These are phyloP conservation scores for Acrocephalus scirpaceus DNA, from an alignment of 2,797 vertebrate species.

Conservation along the genomic window DNA sequence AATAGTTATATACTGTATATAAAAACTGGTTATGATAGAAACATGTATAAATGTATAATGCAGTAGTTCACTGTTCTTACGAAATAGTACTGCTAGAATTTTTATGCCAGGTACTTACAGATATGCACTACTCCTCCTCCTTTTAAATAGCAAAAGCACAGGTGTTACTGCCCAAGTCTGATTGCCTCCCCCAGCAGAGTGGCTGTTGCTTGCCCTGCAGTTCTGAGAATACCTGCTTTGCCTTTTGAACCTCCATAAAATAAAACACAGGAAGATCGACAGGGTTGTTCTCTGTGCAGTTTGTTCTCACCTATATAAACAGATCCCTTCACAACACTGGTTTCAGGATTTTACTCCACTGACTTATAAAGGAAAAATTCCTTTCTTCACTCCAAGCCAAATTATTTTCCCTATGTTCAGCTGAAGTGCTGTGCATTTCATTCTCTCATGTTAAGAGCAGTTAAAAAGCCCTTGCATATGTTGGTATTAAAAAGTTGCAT, in stretches of 20 bases:
- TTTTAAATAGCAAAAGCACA: conserved; percentile 3
- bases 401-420: background rate
- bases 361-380: background rate
- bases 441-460: background rate
- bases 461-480: background rate
- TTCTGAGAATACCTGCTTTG: conserved; percentile 36
- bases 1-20: conserved; percentile 77
- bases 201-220: conserved; percentile 33
- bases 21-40: conserved; percentile 57
- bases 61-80: conserved; percentile 69
- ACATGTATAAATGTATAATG: conserved; percentile 73
- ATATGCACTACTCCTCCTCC: conserved; percentile 53
- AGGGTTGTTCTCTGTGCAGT: background rate
- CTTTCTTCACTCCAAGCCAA: background rate
- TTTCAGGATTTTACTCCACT: background rate
- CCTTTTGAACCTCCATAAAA: conserved; percentile 51
- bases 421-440: background rate
- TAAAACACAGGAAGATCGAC: conserved; percentile 57
- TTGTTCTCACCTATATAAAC: background rate
- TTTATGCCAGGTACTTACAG: conserved; percentile 75
- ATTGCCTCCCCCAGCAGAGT: background rate
- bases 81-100: conserved; percentile 60
- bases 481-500: background rate
- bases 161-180: conserved; percentile 46
- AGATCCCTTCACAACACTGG: background rate